Conservation (phyloP, 2,797 vertebrate genomes). For the Amazona ochrocephala region DNA sequence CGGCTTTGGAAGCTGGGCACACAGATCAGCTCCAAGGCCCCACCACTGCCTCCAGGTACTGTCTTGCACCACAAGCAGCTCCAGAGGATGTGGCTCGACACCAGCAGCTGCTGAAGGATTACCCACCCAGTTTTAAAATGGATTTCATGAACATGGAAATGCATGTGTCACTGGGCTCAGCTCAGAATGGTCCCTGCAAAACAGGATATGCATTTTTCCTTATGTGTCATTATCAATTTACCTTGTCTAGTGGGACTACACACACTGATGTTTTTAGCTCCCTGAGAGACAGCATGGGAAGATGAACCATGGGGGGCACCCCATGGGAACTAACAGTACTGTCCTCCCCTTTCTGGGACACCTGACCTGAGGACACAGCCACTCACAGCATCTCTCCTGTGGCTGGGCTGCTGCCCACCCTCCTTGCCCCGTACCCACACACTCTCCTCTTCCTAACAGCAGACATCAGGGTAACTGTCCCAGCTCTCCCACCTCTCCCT, state of each 20-base stretch:
- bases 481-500: neutral
- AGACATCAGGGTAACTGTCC: neutral
- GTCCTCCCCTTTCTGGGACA: neutral
- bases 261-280: neutral
- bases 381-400: constrained; percentile 30
- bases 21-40: neutral
- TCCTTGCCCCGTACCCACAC: neutral
- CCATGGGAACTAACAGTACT: neutral
- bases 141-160: neutral
- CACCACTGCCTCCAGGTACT: neutral
- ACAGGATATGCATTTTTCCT: neutral
- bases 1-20: neutral
- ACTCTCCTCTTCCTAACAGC: constrained; percentile 31
- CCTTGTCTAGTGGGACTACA: no score
- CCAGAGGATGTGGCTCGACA: neutral
- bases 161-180: fast-evolving
- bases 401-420: constrained; percentile 29
- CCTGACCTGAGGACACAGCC: neutral
- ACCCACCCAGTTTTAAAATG: neutral
- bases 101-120: neutral
- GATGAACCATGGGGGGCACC: neutral
- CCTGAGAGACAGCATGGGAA: neutral
- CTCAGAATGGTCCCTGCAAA: neutral
- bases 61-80: no score
- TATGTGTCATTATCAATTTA: neutral